These are phyloP conservation scores for Dryocosmus kuriphilus DNA, from an alignment of 2,888 invertebrate genomes.

Conservation along the genomic window DNA sequence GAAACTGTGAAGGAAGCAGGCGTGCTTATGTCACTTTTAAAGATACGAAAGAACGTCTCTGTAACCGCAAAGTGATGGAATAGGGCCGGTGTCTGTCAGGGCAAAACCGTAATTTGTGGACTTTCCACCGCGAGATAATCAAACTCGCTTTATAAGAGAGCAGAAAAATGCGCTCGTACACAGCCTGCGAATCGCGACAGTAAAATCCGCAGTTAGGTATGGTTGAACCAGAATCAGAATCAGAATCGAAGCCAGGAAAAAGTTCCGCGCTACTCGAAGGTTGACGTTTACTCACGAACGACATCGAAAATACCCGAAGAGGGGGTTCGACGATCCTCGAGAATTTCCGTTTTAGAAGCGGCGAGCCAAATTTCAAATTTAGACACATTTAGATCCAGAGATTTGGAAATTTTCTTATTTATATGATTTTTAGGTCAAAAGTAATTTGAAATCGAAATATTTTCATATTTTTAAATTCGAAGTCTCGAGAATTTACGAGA, in stretches of 20 bases:
- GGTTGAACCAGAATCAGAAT: constrained; percentile 36
- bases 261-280: constrained; percentile 40
- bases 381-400: neutral
- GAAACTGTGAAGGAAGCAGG: constrained; percentile 21
- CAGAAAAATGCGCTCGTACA: constrained; percentile 24
- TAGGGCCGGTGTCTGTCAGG: constrained; percentile 5
- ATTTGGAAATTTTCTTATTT: neutral
- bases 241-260: constrained; percentile 29
- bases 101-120: constrained; percentile 30
- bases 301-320: constrained; percentile 18
- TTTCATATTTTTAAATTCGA: too few species aligned
- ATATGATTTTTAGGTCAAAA: too few species aligned
- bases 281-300: constrained; percentile 15
- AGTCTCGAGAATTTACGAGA: too few species aligned
- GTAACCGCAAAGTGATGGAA: constrained; percentile 21
- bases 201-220: constrained; percentile 23
- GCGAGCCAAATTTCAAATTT: neutral
- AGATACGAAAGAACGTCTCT: constrained; percentile 28
- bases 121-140: constrained; percentile 23
- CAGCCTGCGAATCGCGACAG: constrained; percentile 2
- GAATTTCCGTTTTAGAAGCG: neutral
- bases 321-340: neutral
- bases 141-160: constrained; percentile 21
- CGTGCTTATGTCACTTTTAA: constrained; percentile 39
- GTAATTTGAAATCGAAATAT: too few species aligned